Percentiles rank a stretch among this genome's conserved stretches.
Evolutionary conservation across 2,113 vertebrate species (phyloP).

Genomic region (Kobus ellipsiprymnus): DNA sequence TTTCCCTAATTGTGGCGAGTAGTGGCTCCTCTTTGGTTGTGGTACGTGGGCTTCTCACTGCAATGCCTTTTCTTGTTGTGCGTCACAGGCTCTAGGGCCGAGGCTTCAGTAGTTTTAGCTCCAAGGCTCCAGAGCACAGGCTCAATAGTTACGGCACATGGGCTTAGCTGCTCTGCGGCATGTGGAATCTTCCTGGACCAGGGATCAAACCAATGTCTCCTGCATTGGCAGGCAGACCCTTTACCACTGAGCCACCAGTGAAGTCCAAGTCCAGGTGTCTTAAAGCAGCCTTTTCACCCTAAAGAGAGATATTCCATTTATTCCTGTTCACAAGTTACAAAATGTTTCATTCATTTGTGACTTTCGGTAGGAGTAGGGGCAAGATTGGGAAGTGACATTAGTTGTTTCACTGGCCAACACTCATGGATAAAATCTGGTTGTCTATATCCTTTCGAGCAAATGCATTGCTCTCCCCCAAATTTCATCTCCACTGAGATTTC

Average conservation of each 20-base stretch:
- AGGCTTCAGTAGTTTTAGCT: background rate
- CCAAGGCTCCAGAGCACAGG: background rate
- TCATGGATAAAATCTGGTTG: background rate
- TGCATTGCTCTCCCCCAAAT: background rate
- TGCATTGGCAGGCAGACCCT: background rate
- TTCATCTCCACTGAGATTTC: background rate
- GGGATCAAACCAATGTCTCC: background rate
- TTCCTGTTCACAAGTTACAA: background rate
- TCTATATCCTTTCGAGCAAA: background rate
- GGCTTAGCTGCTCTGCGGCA: background rate
- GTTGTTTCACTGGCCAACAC: background rate
- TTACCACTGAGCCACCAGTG: background rate
- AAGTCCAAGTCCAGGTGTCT: background rate
- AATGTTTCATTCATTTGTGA: background rate
- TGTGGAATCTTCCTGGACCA: background rate
- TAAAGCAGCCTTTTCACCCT: too few relatives aligned
- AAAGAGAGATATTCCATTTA: background rate
- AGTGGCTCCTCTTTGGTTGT: background rate
- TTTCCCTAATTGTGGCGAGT: background rate
- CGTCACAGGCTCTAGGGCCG: background rate
- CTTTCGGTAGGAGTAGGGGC: background rate
- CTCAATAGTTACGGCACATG: background rate
- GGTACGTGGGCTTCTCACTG: background rate
- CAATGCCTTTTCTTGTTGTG: background rate
- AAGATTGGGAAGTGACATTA: background rate